Evolutionary conservation across 2,888 invertebrate species (phyloP).

Genomic region (Synanthedon formicaeformis): DNA sequence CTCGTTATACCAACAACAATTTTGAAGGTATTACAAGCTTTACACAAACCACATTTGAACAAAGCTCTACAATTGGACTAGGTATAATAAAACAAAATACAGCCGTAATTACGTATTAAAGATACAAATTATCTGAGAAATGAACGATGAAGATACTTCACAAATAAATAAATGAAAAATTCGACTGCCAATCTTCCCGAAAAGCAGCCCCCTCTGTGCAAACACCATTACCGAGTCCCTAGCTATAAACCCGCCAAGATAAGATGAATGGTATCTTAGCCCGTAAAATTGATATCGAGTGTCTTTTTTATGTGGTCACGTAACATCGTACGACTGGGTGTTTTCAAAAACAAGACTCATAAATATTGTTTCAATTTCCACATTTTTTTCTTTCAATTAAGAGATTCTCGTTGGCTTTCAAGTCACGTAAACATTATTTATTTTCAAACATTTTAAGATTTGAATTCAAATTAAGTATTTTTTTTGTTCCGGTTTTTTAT

Average conservation of each 20-base stretch:
- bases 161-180: conserved; percentile 34
- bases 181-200: conserved; percentile 12
- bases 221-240: conserved; percentile 41
- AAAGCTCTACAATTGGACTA: no score
- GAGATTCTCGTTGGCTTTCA: neutral
- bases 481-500: no score
- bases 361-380: neutral
- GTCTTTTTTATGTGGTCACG: conserved; percentile 26
- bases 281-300: conserved; percentile 38
- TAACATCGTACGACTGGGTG: conserved; percentile 13
- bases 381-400: neutral
- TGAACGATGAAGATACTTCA: conserved; percentile 27
- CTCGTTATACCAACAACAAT: no score
- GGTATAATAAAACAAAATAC: no score
- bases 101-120: no score
- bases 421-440: conserved; percentile 3
- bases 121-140: conserved; percentile 1
- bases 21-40: no score
- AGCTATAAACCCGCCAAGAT: conserved; percentile 44
- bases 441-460: no score
- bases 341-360: conserved; percentile 4
- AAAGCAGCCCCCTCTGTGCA: conserved; percentile 23
- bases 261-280: conserved; percentile 39
- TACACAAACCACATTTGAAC: no score
- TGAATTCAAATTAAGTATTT: no score